phyloP scores from a whole-genome alignment of 2,888 invertebrate species.

The Andrena marginata region DNA sequence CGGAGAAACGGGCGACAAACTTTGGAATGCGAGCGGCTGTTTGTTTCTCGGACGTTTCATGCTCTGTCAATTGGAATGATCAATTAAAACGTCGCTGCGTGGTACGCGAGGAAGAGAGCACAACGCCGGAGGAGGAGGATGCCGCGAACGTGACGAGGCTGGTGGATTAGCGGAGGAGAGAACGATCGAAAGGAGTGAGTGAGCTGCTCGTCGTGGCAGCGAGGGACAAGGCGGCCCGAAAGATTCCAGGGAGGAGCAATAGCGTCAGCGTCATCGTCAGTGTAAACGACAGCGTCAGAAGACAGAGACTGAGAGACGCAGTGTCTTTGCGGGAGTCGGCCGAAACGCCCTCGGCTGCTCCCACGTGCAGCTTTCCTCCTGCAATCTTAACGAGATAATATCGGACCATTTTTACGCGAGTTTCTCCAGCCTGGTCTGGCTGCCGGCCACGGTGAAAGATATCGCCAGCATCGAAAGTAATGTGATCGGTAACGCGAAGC shows the following conservation, averaged over 20 bases:
- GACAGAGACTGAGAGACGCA: constrained; percentile 13
- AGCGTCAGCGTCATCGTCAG: constrained; percentile 27
- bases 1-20: neutral
- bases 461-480: neutral
- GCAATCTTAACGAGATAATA: constrained; percentile 57
- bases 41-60: constrained; percentile 43
- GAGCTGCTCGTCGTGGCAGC: constrained; percentile 10
- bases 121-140: neutral
- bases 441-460: neutral
- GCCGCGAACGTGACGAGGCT: constrained; percentile 13
- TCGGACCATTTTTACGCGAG: neutral
- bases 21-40: constrained; percentile 28
- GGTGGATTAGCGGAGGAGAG: neutral
- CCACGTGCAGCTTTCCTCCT: constrained; percentile 56
- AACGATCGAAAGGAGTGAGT: constrained; percentile 33
- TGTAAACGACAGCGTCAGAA: constrained; percentile 29
- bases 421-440: neutral
- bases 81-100: constrained; percentile 62
- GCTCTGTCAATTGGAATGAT: constrained; percentile 62
- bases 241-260: constrained; percentile 23
- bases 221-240: constrained; percentile 3
- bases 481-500: neutral
- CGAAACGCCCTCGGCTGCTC: constrained; percentile 50
- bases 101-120: constrained; percentile 19
- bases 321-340: constrained; percentile 73